phyloP scores from a whole-genome alignment of 2,113 vertebrate genomes.

The Pontoporia blainvillei region DNA sequence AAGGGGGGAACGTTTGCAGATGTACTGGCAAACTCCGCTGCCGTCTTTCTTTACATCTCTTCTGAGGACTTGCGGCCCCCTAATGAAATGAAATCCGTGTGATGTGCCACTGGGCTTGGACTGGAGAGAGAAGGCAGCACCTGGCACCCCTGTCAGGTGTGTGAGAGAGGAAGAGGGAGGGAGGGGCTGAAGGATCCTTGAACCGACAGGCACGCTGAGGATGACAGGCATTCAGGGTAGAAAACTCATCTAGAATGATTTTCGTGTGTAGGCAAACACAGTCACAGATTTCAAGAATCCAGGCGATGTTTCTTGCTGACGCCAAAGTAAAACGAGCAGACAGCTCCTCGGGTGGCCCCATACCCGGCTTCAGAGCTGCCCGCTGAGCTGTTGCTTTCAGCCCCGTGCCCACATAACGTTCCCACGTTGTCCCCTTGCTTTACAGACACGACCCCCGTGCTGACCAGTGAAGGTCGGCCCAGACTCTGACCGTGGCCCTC shows the following conservation, averaged over 20 bases:
- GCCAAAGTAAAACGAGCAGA: not conserved
- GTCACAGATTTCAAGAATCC: slow-evolving; percentile 52
- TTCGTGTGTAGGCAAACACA: slow-evolving; percentile 4
- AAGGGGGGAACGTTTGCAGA: not conserved
- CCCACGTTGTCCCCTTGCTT: not conserved
- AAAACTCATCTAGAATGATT: not conserved
- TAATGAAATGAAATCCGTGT: not conserved
- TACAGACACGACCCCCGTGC: not conserved
- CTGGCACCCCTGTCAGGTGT: not conserved
- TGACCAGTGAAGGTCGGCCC: not conserved
- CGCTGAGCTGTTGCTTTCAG: not conserved
- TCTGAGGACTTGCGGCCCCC: not conserved
- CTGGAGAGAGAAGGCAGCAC: not conserved
- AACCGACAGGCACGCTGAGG: not conserved
- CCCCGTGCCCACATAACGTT: not conserved
- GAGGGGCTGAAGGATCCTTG: not conserved
- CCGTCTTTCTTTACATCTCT: not conserved
- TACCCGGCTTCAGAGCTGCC: too few species aligned
- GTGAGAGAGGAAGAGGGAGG: not conserved
- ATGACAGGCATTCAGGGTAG: not conserved
- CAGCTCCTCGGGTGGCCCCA: not conserved
- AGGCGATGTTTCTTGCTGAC: not conserved
- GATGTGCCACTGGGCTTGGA: not conserved
- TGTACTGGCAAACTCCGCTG: not conserved
- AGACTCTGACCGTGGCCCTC: not conserved